Evolutionary conservation across 1,140 invertebrate species (phyloP).

Genomic region (Laodelphax striatellus): DNA sequence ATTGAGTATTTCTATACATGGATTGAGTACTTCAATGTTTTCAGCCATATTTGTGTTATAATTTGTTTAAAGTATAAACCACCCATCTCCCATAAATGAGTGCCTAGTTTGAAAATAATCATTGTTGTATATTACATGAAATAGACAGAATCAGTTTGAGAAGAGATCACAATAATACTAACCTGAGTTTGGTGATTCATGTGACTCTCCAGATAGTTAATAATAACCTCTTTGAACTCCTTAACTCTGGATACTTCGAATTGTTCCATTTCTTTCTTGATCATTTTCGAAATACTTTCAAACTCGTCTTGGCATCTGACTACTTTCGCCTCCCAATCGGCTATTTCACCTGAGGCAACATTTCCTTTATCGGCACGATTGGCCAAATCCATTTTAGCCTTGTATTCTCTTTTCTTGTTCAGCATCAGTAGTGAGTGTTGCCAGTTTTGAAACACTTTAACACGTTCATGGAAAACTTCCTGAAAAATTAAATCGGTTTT

Average conservation of each 20-base stretch:
- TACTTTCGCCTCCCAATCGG: slow-evolving; percentile 93
- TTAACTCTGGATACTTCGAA: slow-evolving; percentile 80
- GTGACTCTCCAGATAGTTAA: slow-evolving; percentile 88
- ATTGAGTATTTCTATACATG: too few relatives aligned
- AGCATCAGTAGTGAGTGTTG: slow-evolving; percentile 91
- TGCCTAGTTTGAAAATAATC: too few relatives aligned
- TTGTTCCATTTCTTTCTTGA: slow-evolving; percentile 88
- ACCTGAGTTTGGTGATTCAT: slow-evolving; percentile 93
- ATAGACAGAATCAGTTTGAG: too few relatives aligned
- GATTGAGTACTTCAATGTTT: too few relatives aligned
- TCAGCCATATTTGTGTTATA: too few relatives aligned
- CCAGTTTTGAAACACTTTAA: slow-evolving; percentile 97
- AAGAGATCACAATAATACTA: too few relatives aligned
- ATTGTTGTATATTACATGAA: too few relatives aligned
- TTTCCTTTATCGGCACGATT: slow-evolving; percentile 82
- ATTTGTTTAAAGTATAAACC: too few relatives aligned
- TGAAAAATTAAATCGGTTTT: slow-evolving; percentile 28
- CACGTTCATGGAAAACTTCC: slow-evolving; percentile 95
- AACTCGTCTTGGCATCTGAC: slow-evolving; percentile 94
- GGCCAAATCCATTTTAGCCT: slow-evolving; percentile 81
- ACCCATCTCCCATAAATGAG: too few relatives aligned
- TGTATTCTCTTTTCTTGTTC: slow-evolving; percentile 88
- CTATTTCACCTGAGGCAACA: slow-evolving; percentile 78
- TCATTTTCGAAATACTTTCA: slow-evolving; percentile 89
- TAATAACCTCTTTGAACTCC: slow-evolving; percentile 82